Percentiles rank a stretch among this genome's conserved stretches.
Conservation (phyloP, 2,113 vertebrate species). For the Dicrurus megarhynchus region DNA sequence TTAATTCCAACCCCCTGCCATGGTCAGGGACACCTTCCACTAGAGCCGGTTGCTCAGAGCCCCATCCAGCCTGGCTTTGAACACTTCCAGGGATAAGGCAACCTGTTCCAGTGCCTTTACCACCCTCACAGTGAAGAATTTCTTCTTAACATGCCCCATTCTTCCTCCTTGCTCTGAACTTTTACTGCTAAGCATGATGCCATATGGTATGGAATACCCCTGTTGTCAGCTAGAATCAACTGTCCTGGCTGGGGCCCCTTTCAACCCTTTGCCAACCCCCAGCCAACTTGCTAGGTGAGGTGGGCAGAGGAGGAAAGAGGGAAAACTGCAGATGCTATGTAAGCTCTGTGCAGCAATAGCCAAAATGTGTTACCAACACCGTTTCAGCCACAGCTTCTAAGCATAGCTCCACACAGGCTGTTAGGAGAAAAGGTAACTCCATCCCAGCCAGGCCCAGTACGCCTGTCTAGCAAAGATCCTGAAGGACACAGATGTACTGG, state of each 20-base stretch:
- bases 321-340: neutral
- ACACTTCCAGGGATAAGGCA: neutral
- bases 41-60: neutral
- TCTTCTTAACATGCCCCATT: neutral
- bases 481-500: neutral
- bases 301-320: neutral
- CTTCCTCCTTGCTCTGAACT: neutral
- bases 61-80: neutral
- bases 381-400: neutral
- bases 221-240: neutral
- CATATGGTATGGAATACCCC: neutral
- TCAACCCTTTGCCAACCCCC: neutral
- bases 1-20: neutral
- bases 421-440: neutral
- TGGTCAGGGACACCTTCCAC: neutral
- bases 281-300: neutral
- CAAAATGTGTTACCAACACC: neutral
- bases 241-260: neutral
- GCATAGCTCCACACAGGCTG: fast-evolving
- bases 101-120: neutral
- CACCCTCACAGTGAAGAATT: neutral
- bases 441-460: neutral
- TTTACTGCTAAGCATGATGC: neutral
- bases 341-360: neutral
- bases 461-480: neutral